Evolutionary conservation across 2,113 vertebrate genomes (phyloP).

Genomic region (Phrynocephalus versicolor): DNA sequence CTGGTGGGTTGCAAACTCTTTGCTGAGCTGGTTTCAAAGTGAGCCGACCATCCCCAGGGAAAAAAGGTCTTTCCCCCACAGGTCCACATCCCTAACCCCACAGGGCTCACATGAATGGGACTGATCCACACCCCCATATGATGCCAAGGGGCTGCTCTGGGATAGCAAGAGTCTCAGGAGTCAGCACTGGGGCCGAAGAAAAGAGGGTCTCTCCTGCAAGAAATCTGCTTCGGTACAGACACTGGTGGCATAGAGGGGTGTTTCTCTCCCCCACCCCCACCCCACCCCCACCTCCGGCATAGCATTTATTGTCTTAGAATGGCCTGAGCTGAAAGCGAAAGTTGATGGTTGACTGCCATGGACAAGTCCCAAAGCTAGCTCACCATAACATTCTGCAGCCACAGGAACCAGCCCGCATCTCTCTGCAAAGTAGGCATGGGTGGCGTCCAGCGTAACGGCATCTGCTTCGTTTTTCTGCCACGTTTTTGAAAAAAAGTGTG

Average conservation of each 20-base stretch:
- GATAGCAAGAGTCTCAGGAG: not conserved
- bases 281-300: too few relatives aligned
- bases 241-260: not conserved
- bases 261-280: too few relatives aligned
- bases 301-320: not conserved
- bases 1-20: too few relatives aligned
- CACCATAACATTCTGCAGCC: conserved; percentile 87
- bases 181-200: not conserved
- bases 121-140: too few relatives aligned
- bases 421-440: conserved; percentile 84
- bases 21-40: too few relatives aligned
- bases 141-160: too few relatives aligned
- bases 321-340: not conserved
- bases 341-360: too few relatives aligned
- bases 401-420: conserved; percentile 87
- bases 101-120: too few relatives aligned
- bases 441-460: conserved; percentile 86
- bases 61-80: too few relatives aligned
- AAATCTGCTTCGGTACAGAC: not conserved
- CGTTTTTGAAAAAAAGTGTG: not conserved
- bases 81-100: too few relatives aligned
- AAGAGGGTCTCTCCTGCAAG: too few relatives aligned
- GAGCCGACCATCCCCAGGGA: too few relatives aligned
- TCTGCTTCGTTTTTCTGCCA: conserved; percentile 87
- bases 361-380: conserved; percentile 37